A percentile compares a stretch with the other conserved stretches of the same genome.
These are phyloP conservation scores for Muscina levida DNA, from an alignment of 2,888 invertebrate species.

Conservation along the genomic window DNA sequence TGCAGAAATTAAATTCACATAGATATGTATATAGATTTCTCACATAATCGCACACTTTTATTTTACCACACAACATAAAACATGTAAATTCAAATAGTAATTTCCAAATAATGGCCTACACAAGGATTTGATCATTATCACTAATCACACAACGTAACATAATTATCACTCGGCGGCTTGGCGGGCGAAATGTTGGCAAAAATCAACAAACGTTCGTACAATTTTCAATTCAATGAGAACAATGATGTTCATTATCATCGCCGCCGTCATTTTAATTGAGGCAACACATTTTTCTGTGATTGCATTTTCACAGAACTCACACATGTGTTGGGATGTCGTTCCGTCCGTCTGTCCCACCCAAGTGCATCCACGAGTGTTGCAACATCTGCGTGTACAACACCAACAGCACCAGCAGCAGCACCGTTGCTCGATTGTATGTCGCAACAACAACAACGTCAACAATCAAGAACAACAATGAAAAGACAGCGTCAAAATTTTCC, in stretches of 20 bases:
- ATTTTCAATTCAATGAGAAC: conserved; percentile 33
- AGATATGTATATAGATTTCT: too few species aligned
- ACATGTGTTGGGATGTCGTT: background rate
- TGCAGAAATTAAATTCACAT: too few species aligned
- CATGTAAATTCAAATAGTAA: too few species aligned
- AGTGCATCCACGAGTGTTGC: background rate
- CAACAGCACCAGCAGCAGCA: background rate
- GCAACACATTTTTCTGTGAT: conserved; percentile 28
- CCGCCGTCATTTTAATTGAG: background rate
- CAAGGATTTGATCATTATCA: conserved; percentile 25
- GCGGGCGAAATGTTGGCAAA: conserved; percentile 13
- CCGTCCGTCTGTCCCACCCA: background rate
- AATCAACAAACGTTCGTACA: conserved; percentile 1
- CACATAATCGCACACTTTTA: too few species aligned
- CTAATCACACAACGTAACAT: conserved; percentile 6
- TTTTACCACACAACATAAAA: too few species aligned
- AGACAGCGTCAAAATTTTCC: conserved; percentile 6
- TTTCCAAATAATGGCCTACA: background rate
- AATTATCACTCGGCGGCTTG: conserved; percentile 10
- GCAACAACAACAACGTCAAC: background rate
- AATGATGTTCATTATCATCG: conserved; percentile 44
- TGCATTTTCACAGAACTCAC: conserved; percentile 8
- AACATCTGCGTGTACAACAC: background rate
- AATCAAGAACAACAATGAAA: background rate
- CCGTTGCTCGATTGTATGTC: background rate